phyloP scores from a whole-genome alignment of 2,888 invertebrate genomes.

The Girardia tigrina region DNA sequence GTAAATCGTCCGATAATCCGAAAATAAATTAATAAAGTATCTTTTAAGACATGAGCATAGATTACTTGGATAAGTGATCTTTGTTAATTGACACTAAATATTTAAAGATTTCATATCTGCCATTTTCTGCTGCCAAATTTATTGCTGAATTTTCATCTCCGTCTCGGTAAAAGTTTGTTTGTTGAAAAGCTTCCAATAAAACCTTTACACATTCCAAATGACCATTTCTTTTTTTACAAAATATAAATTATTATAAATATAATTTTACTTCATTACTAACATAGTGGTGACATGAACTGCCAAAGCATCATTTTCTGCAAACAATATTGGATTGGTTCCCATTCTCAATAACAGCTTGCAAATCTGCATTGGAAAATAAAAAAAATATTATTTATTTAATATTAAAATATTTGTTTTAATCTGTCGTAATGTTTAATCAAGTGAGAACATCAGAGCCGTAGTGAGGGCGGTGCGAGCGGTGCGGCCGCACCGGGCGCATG shows the following conservation, averaged over 20 bases:
- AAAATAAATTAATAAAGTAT: too few relatives aligned
- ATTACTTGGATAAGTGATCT: neutral
- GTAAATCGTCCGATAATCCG: too few relatives aligned
- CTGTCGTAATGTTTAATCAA: too few relatives aligned
- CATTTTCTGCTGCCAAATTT: neutral
- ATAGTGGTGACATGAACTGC: neutral
- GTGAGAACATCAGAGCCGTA: too few relatives aligned
- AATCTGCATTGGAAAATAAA: too few relatives aligned
- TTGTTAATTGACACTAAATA: neutral
- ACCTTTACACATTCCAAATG: constrained; percentile 6
- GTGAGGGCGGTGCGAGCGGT: too few relatives aligned
- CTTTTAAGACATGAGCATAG: too few relatives aligned
- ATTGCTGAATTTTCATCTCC: neutral
- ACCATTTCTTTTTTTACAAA: neutral
- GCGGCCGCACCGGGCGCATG: too few relatives aligned
- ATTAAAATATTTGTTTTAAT: too few relatives aligned
- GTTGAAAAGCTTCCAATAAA: neutral
- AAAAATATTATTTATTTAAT: too few relatives aligned
- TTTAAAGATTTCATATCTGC: neutral
- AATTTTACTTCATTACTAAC: neutral
- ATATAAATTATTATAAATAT: neutral
- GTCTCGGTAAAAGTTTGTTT: neutral
- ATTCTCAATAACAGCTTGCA: neutral
- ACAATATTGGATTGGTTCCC: neutral
- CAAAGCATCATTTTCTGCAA: neutral